Evolutionary conservation across 92 coral and sea anemone species (phyloP).

Genomic region (Porites rus): DNA sequence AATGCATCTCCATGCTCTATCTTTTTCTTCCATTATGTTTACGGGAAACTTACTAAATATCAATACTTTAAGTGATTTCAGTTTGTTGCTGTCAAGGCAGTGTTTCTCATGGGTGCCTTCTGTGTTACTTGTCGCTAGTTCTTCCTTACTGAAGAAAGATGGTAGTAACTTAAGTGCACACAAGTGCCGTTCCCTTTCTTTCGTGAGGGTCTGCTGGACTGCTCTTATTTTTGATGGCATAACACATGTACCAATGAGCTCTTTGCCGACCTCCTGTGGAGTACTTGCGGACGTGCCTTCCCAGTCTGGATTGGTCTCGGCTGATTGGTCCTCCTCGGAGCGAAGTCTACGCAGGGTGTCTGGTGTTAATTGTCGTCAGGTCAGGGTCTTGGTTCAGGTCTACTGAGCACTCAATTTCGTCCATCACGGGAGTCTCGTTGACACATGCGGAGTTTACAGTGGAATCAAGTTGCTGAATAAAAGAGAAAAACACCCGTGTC

Average conservation of each 20-base stretch:
- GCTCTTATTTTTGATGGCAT: slow-evolving; percentile 17
- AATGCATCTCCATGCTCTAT: slow-evolving; percentile 28
- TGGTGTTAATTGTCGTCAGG: too few relatives aligned
- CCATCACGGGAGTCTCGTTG: too few relatives aligned
- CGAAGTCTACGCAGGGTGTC: not conserved
- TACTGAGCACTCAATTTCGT: too few relatives aligned
- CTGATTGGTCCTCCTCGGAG: too few relatives aligned
- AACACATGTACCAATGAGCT: slow-evolving; percentile 42
- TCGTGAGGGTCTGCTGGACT: slow-evolving; percentile 30
- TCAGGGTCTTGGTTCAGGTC: too few relatives aligned
- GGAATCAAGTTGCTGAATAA: too few relatives aligned
- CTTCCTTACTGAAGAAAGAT: slow-evolving; percentile 38
- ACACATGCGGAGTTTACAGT: too few relatives aligned
- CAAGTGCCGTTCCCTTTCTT: slow-evolving; percentile 45
- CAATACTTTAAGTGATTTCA: slow-evolving; percentile 25
- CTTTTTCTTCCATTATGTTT: slow-evolving; percentile 23
- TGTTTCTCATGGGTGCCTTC: slow-evolving; percentile 28
- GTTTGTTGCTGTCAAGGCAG: slow-evolving; percentile 31
- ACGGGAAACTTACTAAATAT: slow-evolving; percentile 36
- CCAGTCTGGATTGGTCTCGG: too few relatives aligned
- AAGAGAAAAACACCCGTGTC: too few relatives aligned
- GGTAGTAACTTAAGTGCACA: slow-evolving; percentile 34
- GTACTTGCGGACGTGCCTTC: too few relatives aligned
- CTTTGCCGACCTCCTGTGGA: slow-evolving; percentile 10
- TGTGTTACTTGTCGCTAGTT: slow-evolving; percentile 44